Conservation (phyloP, 2,797 vertebrate genomes). For the Merluccius polli region DNA sequence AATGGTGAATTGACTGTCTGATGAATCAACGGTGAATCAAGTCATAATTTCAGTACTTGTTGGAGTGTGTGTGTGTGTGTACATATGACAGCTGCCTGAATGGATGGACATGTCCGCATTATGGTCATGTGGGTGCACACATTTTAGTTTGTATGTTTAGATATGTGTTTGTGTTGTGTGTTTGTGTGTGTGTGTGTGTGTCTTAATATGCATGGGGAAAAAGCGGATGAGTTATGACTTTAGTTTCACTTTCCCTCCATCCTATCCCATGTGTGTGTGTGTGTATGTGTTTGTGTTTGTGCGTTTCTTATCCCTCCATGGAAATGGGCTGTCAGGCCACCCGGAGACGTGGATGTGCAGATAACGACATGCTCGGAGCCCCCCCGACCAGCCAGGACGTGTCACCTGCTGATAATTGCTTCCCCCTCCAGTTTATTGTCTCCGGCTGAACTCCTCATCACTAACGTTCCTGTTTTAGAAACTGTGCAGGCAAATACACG, state of each 20-base stretch:
- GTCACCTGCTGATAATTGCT: constrained; percentile 90
- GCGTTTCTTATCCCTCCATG: constrained; percentile 41
- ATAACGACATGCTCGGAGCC: constrained; percentile 93
- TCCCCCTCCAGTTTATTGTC: constrained; percentile 91
- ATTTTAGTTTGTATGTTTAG: neutral
- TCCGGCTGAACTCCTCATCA: constrained; percentile 86
- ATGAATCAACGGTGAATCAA: too few relatives aligned
- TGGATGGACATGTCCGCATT: too few relatives aligned
- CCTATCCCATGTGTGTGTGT: constrained; percentile 25
- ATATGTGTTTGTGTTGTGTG: neutral
- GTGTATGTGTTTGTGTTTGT: constrained; percentile 53
- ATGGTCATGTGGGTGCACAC: too few relatives aligned
- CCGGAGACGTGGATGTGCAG: constrained; percentile 85
- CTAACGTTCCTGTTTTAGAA: constrained; percentile 72
- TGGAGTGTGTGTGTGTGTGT: neutral
- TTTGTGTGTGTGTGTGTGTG: constrained; percentile 8
- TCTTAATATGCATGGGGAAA: constrained; percentile 16
- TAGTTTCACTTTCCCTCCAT: constrained; percentile 29
- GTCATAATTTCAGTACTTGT: neutral
- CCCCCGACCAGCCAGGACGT: constrained; percentile 72
- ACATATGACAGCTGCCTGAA: too few relatives aligned
- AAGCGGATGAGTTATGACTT: constrained; percentile 43
- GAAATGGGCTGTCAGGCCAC: constrained; percentile 74
- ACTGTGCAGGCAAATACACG: constrained; percentile 39
- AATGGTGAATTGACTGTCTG: too few relatives aligned